Evolutionary conservation across 2,113 vertebrate genomes (phyloP).

Genomic region (Tragelaphus buxtoni): DNA sequence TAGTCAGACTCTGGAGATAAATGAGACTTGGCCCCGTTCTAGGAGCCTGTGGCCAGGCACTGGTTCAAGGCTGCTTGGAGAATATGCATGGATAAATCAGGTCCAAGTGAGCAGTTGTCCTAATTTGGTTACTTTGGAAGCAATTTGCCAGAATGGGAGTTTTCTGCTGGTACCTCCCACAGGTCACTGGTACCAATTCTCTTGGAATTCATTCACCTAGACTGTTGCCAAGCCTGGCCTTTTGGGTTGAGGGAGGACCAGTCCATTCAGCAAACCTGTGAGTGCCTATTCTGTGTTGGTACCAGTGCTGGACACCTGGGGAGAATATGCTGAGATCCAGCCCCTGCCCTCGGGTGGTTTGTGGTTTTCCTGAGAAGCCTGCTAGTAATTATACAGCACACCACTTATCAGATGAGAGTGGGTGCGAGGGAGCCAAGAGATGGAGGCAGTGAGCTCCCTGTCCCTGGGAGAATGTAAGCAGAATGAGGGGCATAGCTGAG

Average conservation of each 20-base stretch:
- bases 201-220: background rate
- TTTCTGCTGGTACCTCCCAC: background rate
- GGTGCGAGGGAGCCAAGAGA: background rate
- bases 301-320: rapidly evolving
- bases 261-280: background rate
- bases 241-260: background rate
- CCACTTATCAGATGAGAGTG: background rate
- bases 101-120: background rate
- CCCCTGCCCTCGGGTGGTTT: background rate
- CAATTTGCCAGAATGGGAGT: background rate
- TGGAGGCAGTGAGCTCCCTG: background rate
- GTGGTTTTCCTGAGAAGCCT: background rate
- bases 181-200: background rate
- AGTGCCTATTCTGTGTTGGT: background rate
- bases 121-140: background rate
- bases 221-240: background rate
- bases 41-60: background rate
- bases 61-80: background rate
- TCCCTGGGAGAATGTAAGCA: background rate
- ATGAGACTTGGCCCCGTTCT: rapidly evolving
- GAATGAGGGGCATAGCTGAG: background rate
- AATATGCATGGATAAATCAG: background rate
- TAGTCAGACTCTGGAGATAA: background rate
- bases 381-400: background rate
- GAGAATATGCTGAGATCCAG: background rate